Evolutionary conservation across 30 jellyfish, hydroid and myxozoan species (phyloP).

Genomic region (Turritopsis dohrnii): DNA sequence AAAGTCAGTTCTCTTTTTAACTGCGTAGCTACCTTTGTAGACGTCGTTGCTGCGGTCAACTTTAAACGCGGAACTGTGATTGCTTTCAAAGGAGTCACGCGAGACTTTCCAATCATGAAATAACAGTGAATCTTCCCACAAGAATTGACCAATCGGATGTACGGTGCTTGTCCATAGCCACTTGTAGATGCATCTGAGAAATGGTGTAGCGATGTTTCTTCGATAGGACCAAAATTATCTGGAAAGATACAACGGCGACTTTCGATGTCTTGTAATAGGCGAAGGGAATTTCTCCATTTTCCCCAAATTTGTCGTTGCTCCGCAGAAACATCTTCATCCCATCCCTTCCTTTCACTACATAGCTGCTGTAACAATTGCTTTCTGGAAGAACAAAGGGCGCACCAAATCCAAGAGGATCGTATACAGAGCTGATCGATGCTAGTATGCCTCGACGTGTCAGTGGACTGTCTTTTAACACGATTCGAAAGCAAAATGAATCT

Average conservation of each 20-base stretch:
- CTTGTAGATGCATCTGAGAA: slow-evolving; percentile 36
- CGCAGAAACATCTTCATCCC: slow-evolving; percentile 34
- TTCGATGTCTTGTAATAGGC: slow-evolving; percentile 6
- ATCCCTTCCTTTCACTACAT: slow-evolving; percentile 1
- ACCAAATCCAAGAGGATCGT: slow-evolving; percentile 45
- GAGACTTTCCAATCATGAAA: slow-evolving; percentile 44
- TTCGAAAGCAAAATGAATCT: slow-evolving; percentile 41
- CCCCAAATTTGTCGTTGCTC: slow-evolving; percentile 29
- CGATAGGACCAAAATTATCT: not conserved
- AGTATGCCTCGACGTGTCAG: slow-evolving; percentile 37
- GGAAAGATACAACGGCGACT: slow-evolving; percentile 14
- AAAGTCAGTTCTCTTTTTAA: slow-evolving; percentile 32
- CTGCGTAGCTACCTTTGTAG: slow-evolving; percentile 31
- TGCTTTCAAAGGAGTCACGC: slow-evolving; percentile 43
- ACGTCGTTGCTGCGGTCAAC: slow-evolving; percentile 38
- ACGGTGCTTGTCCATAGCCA: slow-evolving; percentile 22
- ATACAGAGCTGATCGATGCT: slow-evolving; percentile 38
- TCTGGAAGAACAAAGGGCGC: slow-evolving; percentile 31
- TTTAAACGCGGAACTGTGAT: slow-evolving; percentile 41
- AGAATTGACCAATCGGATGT: not conserved
- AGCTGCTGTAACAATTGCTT: slow-evolving; percentile 28
- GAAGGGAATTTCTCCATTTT: slow-evolving; percentile 30
- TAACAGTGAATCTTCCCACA: slow-evolving; percentile 25
- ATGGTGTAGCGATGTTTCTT: slow-evolving; percentile 35
- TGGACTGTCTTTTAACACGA: slow-evolving; percentile 27